A percentile compares a stretch with the other conserved stretches of the same genome.
Conservation (phyloP, 1,140 invertebrate genomes). For the Drosophila subobscura region DNA sequence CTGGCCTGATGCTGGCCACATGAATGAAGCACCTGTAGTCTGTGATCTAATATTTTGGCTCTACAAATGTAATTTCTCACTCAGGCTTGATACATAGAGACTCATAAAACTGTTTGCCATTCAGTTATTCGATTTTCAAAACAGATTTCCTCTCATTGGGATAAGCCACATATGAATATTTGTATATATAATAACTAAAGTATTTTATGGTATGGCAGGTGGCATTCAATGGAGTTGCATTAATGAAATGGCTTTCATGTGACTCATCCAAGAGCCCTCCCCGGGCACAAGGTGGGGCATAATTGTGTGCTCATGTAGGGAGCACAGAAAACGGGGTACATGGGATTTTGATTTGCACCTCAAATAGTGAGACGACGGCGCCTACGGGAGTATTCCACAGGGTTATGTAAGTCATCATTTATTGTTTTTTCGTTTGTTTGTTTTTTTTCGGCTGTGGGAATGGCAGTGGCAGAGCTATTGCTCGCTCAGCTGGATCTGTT, state of each 20-base stretch:
- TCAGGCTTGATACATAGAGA: too few species aligned
- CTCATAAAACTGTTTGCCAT: too few species aligned
- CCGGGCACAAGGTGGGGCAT: too few species aligned
- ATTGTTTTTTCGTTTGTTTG: constrained; percentile 9
- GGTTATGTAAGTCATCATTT: constrained; percentile 47
- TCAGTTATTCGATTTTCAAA: too few species aligned
- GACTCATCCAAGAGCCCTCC: constrained; percentile 26
- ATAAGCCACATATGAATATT: too few species aligned
- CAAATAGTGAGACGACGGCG: background rate
- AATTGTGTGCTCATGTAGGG: too few species aligned
- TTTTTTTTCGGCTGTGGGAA: constrained; percentile 2
- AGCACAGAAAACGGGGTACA: too few species aligned
- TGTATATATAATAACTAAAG: background rate
- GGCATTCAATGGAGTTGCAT: constrained; percentile 13
- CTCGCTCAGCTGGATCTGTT: constrained; percentile 37
- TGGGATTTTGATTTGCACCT: constrained; percentile 20
- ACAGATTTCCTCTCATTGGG: too few species aligned
- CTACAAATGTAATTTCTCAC: too few species aligned
- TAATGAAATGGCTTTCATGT: constrained; percentile 36
- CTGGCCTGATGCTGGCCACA: background rate
- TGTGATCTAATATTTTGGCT: too few species aligned
- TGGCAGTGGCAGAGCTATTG: constrained; percentile 18
- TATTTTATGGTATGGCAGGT: constrained; percentile 3
- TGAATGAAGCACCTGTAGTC: too few species aligned
- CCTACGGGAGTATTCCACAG: constrained; percentile 5